Evolutionary conservation across 2,888 invertebrate species (phyloP), one percentile per base, ranked within the genome.

Genomic region (Mesopsocus fuscifrons): DNA sequence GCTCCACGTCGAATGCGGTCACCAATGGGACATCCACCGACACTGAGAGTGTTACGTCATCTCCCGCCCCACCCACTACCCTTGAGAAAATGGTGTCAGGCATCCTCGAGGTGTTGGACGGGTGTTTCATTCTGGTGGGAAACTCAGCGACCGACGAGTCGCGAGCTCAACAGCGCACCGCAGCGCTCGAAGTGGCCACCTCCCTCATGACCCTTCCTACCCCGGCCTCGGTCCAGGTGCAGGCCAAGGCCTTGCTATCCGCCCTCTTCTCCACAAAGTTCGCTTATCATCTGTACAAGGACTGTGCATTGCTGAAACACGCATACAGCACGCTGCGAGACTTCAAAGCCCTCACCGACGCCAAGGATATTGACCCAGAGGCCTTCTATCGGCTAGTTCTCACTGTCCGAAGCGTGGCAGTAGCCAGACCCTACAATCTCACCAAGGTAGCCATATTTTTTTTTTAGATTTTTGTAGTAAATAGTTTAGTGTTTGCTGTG

Each of bases 211-310:
- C 76, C 13, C 57, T 82, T 49, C 79, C 82, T 2, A 76, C 78
- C 13, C 77, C 80, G 1, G 67, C 71, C 41, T 66, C 69, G 8
- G 74, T 84, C 4, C 80, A 83, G 57, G 69, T 76, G 43, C 76
- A 78, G 47, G 81, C 87, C 2, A 88, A 87, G 55, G 79, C 80
- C 21, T 68, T 94, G 45, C 61, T 95, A 50, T 76, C 87, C 0
- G 78, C 89, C 0, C 61, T 94, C 23, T 77, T 81, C 54, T 69
- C 75, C 20, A 77, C 76, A 22, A 73, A 76, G 34, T 65, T 71
- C 21, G 60, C 72, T 4, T 94, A 92, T 60, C 87, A 92, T 57
- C 73, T 73, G 52, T 88, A 87, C 57, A 94, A 91, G 70, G 87
- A 76, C 54, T 46, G 52, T 48, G 82, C 88, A 2, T 70, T 91